phyloP scores from a whole-genome alignment of 2,888 invertebrate genomes.

The Malachius bipustulatus region DNA sequence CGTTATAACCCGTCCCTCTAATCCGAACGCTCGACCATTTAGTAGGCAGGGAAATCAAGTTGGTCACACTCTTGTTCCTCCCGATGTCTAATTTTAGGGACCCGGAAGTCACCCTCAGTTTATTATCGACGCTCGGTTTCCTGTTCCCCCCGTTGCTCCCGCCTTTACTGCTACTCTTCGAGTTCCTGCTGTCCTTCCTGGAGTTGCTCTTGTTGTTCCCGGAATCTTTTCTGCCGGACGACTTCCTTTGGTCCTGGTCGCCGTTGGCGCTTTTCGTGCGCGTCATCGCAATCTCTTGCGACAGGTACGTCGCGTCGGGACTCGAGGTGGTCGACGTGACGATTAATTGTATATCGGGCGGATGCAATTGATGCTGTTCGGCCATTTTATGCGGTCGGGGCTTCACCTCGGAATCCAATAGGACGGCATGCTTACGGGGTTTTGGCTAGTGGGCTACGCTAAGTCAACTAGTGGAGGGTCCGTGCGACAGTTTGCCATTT shows the following conservation, averaged over 20 bases:
- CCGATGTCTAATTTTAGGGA: slow-evolving; percentile 35
- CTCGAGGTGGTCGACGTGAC: slow-evolving; percentile 16
- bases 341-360: slow-evolving; percentile 18
- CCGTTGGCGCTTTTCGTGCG: too few relatives aligned
- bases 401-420: too few relatives aligned
- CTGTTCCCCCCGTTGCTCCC: slow-evolving; percentile 10
- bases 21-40: slow-evolving; percentile 55
- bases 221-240: slow-evolving; percentile 7
- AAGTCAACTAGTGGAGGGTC: too few relatives aligned
- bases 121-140: slow-evolving; percentile 9
- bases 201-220: slow-evolving; percentile 11
- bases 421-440: too few relatives aligned
- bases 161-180: slow-evolving; percentile 10
- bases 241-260: slow-evolving; percentile 9
- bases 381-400: slow-evolving; percentile 10
- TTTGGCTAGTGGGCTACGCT: too few relatives aligned
- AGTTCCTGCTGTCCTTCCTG: slow-evolving; percentile 10
- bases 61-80: slow-evolving; percentile 30
- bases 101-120: slow-evolving; percentile 24
- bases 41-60: slow-evolving; percentile 35
- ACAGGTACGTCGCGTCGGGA: slow-evolving; percentile 12
- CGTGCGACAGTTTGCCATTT: too few relatives aligned
- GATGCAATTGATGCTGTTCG: slow-evolving; percentile 11
- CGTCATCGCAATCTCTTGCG: too few relatives aligned
- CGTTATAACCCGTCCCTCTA: slow-evolving; percentile 50